phyloP scores from a whole-genome alignment of 2,797 vertebrate species.

The Coranthus polyacanthus region DNA sequence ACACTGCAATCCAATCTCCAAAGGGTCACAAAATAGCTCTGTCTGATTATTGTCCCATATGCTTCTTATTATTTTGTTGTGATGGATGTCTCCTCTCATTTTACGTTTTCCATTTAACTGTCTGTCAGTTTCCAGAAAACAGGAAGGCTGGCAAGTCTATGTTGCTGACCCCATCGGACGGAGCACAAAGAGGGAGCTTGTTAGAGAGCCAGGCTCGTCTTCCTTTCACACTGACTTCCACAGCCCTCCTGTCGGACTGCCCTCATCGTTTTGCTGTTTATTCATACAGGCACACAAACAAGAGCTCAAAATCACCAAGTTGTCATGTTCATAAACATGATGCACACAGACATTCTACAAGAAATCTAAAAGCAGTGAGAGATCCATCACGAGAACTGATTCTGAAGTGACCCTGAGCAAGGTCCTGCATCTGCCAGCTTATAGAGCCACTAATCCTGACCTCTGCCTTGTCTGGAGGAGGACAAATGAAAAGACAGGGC shows the following conservation, averaged over 20 bases:
- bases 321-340: background rate
- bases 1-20: conserved; percentile 17
- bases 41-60: conserved; percentile 11
- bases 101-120: conserved; percentile 46
- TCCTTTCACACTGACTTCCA: conserved; percentile 33
- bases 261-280: background rate
- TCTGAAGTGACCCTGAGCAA: conserved; percentile 21
- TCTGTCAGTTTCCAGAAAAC: conserved; percentile 64
- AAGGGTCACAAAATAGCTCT: conserved; percentile 18
- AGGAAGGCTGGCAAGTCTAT: conserved; percentile 54
- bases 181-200: conserved; percentile 70
- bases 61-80: conserved; percentile 43
- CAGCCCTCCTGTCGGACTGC: conserved; percentile 11
- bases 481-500: conserved; percentile 38
- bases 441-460: conserved; percentile 42
- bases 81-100: conserved; percentile 43
- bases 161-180: conserved; percentile 58
- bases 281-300: too few relatives aligned
- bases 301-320: too few relatives aligned
- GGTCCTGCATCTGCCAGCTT: conserved; percentile 44
- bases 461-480: conserved; percentile 40
- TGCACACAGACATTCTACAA: background rate
- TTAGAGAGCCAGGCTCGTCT: conserved; percentile 47
- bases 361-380: background rate
- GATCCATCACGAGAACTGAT: background rate